Evolutionary conservation across 2,888 invertebrate species (phyloP).

Genomic region (Phytoseiulus persimilis): DNA sequence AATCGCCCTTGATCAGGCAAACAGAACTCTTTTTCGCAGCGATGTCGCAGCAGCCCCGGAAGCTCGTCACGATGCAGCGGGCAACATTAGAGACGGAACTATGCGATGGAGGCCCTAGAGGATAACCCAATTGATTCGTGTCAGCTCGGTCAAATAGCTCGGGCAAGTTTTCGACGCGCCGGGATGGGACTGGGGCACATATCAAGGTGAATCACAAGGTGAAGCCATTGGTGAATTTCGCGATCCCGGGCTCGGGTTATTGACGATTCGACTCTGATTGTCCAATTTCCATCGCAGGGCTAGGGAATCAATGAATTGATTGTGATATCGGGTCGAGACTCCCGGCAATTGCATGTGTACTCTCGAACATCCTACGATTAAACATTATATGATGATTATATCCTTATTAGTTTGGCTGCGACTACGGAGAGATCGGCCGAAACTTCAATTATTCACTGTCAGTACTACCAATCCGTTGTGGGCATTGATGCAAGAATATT

Average conservation of each 20-base stretch:
- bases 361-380: not conserved
- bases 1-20: not conserved
- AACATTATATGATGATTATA: not conserved
- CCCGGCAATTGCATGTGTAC: not conserved
- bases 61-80: not conserved
- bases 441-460: not conserved
- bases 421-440: not conserved
- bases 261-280: too few relatives aligned
- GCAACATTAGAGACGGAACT: not conserved
- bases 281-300: too few relatives aligned
- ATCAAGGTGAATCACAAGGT: too few relatives aligned
- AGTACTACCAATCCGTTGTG: not conserved
- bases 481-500: not conserved
- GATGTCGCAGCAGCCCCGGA: not conserved
- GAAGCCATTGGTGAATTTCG: too few relatives aligned
- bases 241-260: too few relatives aligned
- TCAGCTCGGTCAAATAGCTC: too few relatives aligned
- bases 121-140: too few relatives aligned
- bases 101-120: too few relatives aligned
- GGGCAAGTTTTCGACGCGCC: too few relatives aligned
- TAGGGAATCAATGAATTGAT: too few relatives aligned
- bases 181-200: too few relatives aligned
- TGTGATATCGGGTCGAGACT: too few relatives aligned
- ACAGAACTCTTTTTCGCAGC: not conserved
- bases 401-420: not conserved